A percentile compares a stretch with the other conserved stretches of the same genome.
These are phyloP conservation scores for Serilophus lunatus DNA, from an alignment of 2,113 vertebrate genomes.

Conservation along the genomic window DNA sequence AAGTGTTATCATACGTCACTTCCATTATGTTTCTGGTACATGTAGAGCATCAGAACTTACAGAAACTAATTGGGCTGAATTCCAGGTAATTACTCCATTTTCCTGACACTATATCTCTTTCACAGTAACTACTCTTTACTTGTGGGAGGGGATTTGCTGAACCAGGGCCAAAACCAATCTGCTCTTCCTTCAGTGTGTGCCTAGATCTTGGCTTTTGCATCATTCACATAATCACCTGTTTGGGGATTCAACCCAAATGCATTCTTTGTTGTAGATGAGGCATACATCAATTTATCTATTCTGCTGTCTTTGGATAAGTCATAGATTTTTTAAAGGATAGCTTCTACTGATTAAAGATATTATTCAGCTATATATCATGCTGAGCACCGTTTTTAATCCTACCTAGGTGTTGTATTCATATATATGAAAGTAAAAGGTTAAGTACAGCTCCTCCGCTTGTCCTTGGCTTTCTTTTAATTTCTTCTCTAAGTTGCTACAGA, in stretches of 20 bases:
- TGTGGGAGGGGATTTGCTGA: background rate
- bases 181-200: background rate
- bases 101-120: background rate
- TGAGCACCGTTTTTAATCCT: background rate
- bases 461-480: background rate
- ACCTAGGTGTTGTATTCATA: background rate
- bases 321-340: too few species aligned
- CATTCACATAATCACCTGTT: background rate
- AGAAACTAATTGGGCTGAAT: background rate
- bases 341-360: too few species aligned
- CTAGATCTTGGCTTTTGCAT: background rate
- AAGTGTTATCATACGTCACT: background rate
- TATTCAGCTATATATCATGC: background rate
- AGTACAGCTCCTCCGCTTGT: background rate
- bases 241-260: background rate
- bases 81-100: constrained; percentile 9
- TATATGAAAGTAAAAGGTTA: background rate
- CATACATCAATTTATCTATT: constrained; percentile 12
- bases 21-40: background rate
- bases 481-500: background rate
- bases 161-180: background rate
- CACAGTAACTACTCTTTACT: background rate
- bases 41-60: background rate
- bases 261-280: constrained; percentile 12
- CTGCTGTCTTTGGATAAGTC: background rate